Conservation (phyloP, 2,113 vertebrate species). For the Gambusia holbrooki region DNA sequence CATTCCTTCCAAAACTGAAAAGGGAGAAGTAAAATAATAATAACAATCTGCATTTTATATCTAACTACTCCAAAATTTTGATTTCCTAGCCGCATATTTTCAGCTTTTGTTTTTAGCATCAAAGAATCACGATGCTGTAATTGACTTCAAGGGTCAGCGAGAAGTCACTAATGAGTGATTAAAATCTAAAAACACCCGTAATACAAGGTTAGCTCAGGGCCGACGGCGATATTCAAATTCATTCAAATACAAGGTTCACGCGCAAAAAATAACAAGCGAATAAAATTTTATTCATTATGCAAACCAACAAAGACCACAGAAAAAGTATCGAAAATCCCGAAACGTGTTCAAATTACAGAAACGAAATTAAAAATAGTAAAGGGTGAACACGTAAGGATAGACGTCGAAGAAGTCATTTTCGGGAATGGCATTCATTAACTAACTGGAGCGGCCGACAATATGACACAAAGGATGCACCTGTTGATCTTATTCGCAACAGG, state of each 20-base stretch:
- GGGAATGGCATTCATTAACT: slow-evolving; percentile 20
- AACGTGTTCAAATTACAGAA: neutral
- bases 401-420: slow-evolving; percentile 14
- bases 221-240: neutral
- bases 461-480: slow-evolving; percentile 19
- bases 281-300: too few species aligned
- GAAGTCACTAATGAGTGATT: neutral
- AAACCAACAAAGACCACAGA: neutral
- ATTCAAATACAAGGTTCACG: neutral
- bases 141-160: neutral
- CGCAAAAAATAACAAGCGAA: neutral
- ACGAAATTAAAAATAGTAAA: slow-evolving; percentile 31
- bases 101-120: neutral
- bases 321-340: too few species aligned
- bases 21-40: neutral
- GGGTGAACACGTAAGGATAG: slow-evolving; percentile 34
- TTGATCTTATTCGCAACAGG: neutral
- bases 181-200: neutral
- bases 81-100: too few species aligned
- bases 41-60: too few species aligned
- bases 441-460: neutral
- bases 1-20: neutral
- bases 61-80: too few species aligned
- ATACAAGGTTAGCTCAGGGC: too few species aligned
- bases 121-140: neutral